Base-by-base conservation (phyloP, 2,888 invertebrate species). In the Dysmachus trigonus region DNA sequence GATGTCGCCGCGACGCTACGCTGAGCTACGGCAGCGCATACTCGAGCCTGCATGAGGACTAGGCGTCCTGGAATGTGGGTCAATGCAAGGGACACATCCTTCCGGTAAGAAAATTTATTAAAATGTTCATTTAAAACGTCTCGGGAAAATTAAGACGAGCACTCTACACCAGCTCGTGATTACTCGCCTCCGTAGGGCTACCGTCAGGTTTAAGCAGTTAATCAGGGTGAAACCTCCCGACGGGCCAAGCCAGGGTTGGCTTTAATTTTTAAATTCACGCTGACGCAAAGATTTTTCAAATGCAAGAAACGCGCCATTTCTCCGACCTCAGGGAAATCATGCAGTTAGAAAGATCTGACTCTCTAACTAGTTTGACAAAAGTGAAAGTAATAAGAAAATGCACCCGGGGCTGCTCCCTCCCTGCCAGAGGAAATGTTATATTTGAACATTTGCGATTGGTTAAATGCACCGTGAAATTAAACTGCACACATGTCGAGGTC, bases 91-190 rank as follows among this genome's bases (percentile, higher is more conserved):
- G 51, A 79, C 47, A 79, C 51, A 79, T 79, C 47, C 51, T 30
- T 27, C 79, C 51, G 51, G 10, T 30, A 51, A 79, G 79, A 31
- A 79, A 79, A 79, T 79, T 77, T 79, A 79, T 79, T 79, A 47
- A 38, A 79, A 79, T 79, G 41, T 51, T 79, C 79, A 15, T 51
- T 27, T 79, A 79, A 77, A 79, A 51, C 47, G 79, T 79, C 79
- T 30, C 15, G 79, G 41, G n/a, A 47, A 79, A 47, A 79, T 79
- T 79, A 79, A 51, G 27, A 30, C n/a, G 79, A 51, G 79, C 35
- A 38, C 27, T 79, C 47, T 51, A n/a, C 47, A 51, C 79, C 27
- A 31, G 51, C 41, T 7, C 47, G 7, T 47, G 30, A 51, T 51
- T 79, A 47, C 41, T 27, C 41, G 18, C 47, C 51, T 30, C n/a